These are phyloP conservation scores for Phoenicopterus ruber DNA, from an alignment of 2,113 vertebrate genomes.

Conservation along the genomic window DNA sequence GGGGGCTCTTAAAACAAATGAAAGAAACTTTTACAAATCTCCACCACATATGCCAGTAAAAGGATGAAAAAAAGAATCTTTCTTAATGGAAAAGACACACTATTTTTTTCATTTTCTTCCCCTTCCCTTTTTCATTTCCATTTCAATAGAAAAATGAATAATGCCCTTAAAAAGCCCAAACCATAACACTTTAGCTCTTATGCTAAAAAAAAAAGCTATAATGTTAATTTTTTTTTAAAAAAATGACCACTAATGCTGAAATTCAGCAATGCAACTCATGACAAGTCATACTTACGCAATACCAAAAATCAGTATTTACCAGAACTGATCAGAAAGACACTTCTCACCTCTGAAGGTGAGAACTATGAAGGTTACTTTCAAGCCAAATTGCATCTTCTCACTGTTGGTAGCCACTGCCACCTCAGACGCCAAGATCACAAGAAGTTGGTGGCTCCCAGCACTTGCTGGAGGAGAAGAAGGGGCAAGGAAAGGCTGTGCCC, in stretches of 20 bases:
- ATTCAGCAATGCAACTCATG: neutral
- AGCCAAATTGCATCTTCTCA: neutral
- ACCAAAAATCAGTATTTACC: neutral
- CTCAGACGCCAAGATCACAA: neutral
- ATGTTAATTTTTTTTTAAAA: neutral
- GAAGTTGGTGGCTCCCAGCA: neutral
- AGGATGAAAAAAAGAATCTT: neutral
- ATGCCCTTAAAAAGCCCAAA: neutral
- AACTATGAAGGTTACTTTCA: neutral
- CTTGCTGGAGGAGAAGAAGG: neutral
- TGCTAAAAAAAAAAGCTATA: neutral
- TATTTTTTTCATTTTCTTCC: neutral
- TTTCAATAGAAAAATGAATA: constrained; percentile 17
- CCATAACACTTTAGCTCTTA: neutral
- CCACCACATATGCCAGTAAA: neutral
- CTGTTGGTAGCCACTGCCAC: neutral
- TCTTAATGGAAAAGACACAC: constrained; percentile 4
- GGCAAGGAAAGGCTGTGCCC: neutral
- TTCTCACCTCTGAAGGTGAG: neutral
- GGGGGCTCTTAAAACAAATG: neutral
- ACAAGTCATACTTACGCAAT: neutral
- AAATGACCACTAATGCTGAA: neutral
- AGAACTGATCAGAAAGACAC: neutral
- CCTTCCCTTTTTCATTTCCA: neutral
- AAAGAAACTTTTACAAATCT: constrained; percentile 8